These are phyloP conservation scores for Saxidomus purpurata DNA, from an alignment of 1,140 invertebrate species.

Conservation along the genomic window DNA sequence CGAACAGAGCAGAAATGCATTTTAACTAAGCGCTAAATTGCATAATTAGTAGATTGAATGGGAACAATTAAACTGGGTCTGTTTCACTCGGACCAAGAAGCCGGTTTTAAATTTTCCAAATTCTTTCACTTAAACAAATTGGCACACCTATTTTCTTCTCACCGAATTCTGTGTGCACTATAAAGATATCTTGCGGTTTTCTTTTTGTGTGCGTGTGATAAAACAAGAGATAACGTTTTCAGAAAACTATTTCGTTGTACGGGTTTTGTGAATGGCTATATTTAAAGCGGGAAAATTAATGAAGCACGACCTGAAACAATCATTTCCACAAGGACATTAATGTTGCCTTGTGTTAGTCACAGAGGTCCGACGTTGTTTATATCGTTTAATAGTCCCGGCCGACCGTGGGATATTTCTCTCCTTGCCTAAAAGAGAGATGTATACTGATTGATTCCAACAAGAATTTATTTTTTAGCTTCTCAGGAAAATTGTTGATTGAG, in stretches of 20 bases:
- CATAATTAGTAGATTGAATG: background rate
- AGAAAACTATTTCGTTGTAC: background rate
- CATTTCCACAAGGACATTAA: background rate
- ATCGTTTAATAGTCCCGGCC: too few relatives aligned
- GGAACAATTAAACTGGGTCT: background rate
- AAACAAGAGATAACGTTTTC: background rate
- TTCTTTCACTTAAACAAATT: constrained; percentile 4
- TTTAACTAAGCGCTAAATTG: background rate
- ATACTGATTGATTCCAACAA: too few relatives aligned
- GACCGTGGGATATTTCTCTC: too few relatives aligned
- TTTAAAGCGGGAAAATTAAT: constrained; percentile 23
- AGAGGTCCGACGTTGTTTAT: too few relatives aligned
- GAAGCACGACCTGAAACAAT: background rate
- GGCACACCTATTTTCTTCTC: background rate
- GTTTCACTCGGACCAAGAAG: background rate
- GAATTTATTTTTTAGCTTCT: too few relatives aligned
- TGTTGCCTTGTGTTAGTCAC: too few relatives aligned
- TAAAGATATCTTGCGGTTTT: too few relatives aligned
- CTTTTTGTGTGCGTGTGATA: background rate
- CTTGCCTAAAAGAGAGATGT: too few relatives aligned
- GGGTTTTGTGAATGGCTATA: background rate
- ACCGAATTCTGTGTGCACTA: background rate
- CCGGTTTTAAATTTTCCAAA: background rate
- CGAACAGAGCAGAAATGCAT: background rate
- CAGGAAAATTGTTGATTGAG: too few relatives aligned